A percentile compares a stretch with the other conserved stretches of the same genome.
Conservation (phyloP, 2,113 vertebrate species). For the Numenius arquata region DNA sequence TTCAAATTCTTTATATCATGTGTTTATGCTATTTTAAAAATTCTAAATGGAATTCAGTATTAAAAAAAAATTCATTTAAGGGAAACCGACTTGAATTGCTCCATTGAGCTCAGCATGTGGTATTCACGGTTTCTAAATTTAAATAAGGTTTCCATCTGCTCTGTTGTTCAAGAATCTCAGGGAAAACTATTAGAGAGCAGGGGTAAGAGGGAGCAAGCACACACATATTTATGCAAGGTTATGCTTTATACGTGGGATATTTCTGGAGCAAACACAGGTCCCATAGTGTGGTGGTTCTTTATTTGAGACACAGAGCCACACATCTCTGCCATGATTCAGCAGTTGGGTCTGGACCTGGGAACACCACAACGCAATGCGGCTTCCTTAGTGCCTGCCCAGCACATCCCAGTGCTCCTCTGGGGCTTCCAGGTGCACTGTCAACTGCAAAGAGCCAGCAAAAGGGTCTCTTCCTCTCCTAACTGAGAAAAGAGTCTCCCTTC, state of each 20-base stretch:
- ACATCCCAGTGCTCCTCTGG: fast-evolving
- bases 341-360: not conserved
- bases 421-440: not conserved
- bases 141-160: constrained; percentile 73
- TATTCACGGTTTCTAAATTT: constrained; percentile 64
- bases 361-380: fast-evolving
- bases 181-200: not conserved
- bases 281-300: not conserved
- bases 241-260: not conserved
- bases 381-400: not conserved
- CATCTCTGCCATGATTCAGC: not conserved
- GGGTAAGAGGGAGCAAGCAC: not conserved
- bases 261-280: not conserved
- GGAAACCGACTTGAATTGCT: constrained; percentile 60
- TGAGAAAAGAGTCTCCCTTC: not conserved
- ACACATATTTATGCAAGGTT: not conserved
- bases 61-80: constrained; percentile 22
- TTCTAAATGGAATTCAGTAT: constrained; percentile 8
- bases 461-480: not conserved
- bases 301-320: not conserved
- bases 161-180: constrained; percentile 25
- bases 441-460: not conserved
- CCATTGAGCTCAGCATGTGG: constrained; percentile 59
- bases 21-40: not conserved
- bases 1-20: not conserved